Base-by-base conservation (phyloP, 2,888 invertebrate genomes). In the Hecatera dysodea region DNA sequence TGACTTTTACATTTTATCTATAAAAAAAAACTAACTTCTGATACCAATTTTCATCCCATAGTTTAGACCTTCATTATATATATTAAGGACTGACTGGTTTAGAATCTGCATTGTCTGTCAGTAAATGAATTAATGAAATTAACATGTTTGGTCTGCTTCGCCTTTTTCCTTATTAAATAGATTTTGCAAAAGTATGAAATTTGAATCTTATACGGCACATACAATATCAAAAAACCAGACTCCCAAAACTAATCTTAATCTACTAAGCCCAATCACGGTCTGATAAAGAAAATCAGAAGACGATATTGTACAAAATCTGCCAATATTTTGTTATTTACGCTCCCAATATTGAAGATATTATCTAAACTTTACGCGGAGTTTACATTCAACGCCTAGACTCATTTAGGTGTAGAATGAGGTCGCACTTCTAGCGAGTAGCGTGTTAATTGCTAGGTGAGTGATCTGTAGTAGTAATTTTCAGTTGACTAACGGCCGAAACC, bases 321-420 rank as follows among this genome's bases (percentile, higher is more conserved):
- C 68, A 64, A 56, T 57, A 79, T 65, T 50, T 79, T 69, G 56
- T 68, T 68, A 74, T 77, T 68, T 79, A 79, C 44, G 59, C 60
- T 36, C 17, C 22, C 56, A 75, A 75, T 80, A 75, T 78, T 44
- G 29, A 36, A 75, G 75, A 75, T 69, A 46, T 52, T 79, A 64
- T 74, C 56, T 48, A 24, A 68, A 64, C 24, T 79, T 69, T 53
- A 50, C 50, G 42, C 22, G 27, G 44, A 67, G 24, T 63, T 60
- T 65, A 57, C 29, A 56, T 68, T 60, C 60, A 19, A 62, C 27
- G 46, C 63, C 66, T 76, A 73, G 48, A 44, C n/a, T 24, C 39
- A 7, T 53, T 69, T 22, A 52, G 15, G n/a, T 9, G 0, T 6
- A 60, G 6, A 39, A 12, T 12, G 3, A 8, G 72, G 36, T 63